phyloP scores from a whole-genome alignment of 2,797 vertebrate species.

The Dipus sagitta region DNA sequence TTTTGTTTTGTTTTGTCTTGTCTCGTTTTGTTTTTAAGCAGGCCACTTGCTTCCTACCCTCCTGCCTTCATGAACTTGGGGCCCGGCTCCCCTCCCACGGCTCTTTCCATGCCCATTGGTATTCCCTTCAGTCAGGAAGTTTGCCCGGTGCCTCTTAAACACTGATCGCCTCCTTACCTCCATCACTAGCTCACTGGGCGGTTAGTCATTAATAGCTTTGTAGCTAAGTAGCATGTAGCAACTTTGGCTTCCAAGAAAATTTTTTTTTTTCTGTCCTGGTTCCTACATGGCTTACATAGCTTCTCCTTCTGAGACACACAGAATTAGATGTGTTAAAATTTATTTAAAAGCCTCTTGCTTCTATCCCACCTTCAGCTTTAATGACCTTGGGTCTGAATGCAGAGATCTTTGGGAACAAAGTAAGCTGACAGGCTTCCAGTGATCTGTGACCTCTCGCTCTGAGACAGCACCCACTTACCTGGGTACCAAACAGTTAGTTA shows the following conservation, averaged over 20 bases:
- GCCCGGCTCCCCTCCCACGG: too few relatives aligned
- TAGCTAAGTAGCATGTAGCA: background rate
- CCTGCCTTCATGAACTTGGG: background rate
- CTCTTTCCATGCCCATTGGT: background rate
- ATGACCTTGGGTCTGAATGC: background rate
- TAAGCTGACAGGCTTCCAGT: background rate
- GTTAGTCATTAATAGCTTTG: background rate
- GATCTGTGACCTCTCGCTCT: slow-evolving; percentile 13
- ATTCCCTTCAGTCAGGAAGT: rapidly evolving
- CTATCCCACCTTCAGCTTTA: background rate
- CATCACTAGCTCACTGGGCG: background rate
- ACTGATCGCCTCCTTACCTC: background rate
- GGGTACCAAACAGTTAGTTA: slow-evolving; percentile 17
- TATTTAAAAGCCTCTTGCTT: background rate
- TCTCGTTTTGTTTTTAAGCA: background rate
- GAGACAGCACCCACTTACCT: background rate
- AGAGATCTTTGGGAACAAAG: background rate
- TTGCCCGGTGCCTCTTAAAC: background rate
- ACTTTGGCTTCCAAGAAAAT: background rate
- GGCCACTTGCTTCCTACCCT: background rate
- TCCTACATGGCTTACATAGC: background rate
- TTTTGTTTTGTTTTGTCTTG: background rate
- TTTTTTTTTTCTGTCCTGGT: background rate
- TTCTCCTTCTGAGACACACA: background rate
- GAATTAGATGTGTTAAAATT: background rate